phyloP scores from a whole-genome alignment of 2,797 vertebrate genomes.

The Sebastes aleutianus region DNA sequence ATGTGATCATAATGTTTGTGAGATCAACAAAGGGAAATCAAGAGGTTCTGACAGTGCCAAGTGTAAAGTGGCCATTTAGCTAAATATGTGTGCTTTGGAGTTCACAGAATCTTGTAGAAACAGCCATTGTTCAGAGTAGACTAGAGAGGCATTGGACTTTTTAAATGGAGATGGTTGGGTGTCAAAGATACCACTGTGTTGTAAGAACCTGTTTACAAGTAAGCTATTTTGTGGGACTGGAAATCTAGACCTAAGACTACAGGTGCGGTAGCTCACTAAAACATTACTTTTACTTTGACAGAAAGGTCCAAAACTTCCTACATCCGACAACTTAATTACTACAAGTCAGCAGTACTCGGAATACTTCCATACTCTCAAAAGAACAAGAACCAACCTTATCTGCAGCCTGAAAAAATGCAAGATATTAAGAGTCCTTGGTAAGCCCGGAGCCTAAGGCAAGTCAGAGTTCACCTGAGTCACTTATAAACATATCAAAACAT shows the following conservation, averaged over 20 bases:
- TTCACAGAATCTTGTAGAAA: neutral
- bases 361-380: neutral
- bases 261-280: neutral
- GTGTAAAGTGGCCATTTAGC: neutral
- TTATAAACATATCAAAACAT: slow-evolving; percentile 25
- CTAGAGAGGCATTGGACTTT: neutral
- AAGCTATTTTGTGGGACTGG: neutral
- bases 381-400: neutral
- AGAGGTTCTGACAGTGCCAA: neutral
- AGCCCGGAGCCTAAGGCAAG: slow-evolving; percentile 15
- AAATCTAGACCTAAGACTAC: neutral
- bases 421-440: neutral
- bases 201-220: neutral
- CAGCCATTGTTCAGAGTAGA: neutral
- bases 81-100: neutral
- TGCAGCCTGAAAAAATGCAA: neutral
- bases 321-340: neutral
- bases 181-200: neutral
- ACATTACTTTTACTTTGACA: neutral
- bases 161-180: neutral
- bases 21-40: neutral
- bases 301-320: neutral
- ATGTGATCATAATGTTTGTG: neutral
- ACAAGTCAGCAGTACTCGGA: neutral
- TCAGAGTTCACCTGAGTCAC: neutral